Base-by-base conservation (phyloP, 2,113 vertebrate species). In the Vulpes ferrilata region DNA sequence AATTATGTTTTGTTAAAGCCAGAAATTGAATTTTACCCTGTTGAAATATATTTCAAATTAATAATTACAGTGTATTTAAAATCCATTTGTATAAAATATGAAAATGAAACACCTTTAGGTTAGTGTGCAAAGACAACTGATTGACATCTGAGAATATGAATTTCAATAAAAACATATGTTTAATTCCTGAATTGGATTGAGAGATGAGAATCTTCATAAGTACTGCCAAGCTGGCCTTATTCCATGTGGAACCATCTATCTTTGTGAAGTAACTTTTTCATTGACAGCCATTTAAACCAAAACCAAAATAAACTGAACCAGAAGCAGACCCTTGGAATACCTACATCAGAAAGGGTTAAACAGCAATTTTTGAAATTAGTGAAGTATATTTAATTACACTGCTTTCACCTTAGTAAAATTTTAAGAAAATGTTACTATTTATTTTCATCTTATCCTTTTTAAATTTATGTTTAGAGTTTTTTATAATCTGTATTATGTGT, bases 31-130 rank as follows among this genome's bases (percentile, higher is more conserved):
- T 69, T 53, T 62, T 92, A 89, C 78, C 48, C 19, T 94, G 11
- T n/a, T 55, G 71, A 76, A 53, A 85, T 86, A 90, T 71, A n/a
- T 80, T 95, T 81, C 64, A 32, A 78, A 80, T 84, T 84, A 86
- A 38, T 62, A 55, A 71, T 71, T 55, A 16, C 22, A 87, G 1
- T 19, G 51, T 9, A 2, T 78, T 65, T 96, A 55, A 97, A 92
- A 65, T 38, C 43, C 69, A 73, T 38, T 30, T 64, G n/a, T 48
- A 84, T 69, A 88, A 91, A 83, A 93, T 23, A 53, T 32, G 12
- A 85, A 93, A 57, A 88, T 83, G 35, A 94, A 78, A 84, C 15
- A 22, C 10, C 25, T 78, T 60, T 35, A 88, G n/a, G 48, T 69
- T 82, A 48, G 8, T 76, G 60, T 82, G 12, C 32, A 93, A 90